Evolutionary conservation across 2,888 invertebrate genomes (phyloP), one percentile per base, ranked within the genome.

Genomic region (Gnatocerus cornutus): DNA sequence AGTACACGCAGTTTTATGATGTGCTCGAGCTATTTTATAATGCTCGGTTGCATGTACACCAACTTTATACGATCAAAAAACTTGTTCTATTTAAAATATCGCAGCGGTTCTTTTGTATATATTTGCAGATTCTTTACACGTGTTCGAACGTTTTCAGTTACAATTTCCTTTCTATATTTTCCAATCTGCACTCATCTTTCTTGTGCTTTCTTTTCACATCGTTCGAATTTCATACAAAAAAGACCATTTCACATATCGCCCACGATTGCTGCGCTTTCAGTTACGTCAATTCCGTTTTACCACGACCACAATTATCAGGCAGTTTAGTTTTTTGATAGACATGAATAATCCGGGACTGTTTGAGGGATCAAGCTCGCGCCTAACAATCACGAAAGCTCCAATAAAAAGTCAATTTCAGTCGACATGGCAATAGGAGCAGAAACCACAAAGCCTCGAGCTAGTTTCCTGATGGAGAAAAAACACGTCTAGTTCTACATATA

Each of bases 101-200:
- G 16, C 48, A 37, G 30, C 48, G 48, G 46, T 56, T 59, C 59
- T 37, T 67, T 67, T 67, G 62, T 68, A 59, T 68, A 59, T 71
- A 69, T 66, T 74, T 72, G 53, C 69, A 55, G 45, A 74, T 70
- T 59, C 74, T 62, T 69, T 43, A 69, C 74, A 74, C 74, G 74
- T 71, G 68, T 69, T 62, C 52, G 62, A 65, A 61, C 69, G 63
- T 74, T 74, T 72, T 63, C 68, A 71, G 62, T 67, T 72, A 71
- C 72, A 72, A 71, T 74, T 74, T 74, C 67, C 69, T 56, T 66
- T 69, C 58, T 65, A 69, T 69, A 55, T 45, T 62, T 45, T 52
- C 63, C 63, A 69, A 69, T 69, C 63, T 69, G 58, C 58, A 58
- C 71, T 62, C 64, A 52, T 68, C 67, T 61, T 39, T 48, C 43